These are phyloP conservation scores for Chalcosyrphus nemorum DNA, from an alignment of 2,888 invertebrate genomes.

Conservation along the genomic window DNA sequence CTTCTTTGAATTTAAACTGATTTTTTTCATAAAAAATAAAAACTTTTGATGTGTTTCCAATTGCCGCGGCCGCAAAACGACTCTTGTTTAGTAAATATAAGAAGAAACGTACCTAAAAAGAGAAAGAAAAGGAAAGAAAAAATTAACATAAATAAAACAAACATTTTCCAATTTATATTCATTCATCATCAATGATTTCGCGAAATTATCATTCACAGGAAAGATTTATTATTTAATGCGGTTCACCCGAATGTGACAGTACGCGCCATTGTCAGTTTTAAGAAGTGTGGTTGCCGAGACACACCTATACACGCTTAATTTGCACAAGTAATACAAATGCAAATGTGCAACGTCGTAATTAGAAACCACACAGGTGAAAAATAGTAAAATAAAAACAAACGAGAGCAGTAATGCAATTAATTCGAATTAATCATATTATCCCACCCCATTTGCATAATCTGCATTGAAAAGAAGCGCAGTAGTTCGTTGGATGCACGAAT, in stretches of 20 bases:
- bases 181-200: slow-evolving; percentile 30
- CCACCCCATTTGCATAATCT: slow-evolving; percentile 17
- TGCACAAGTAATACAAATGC: slow-evolving; percentile 47
- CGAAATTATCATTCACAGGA: neutral
- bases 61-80: neutral
- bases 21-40: neutral
- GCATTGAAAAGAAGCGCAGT: neutral
- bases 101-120: slow-evolving; percentile 27
- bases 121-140: neutral
- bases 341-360: slow-evolving; percentile 34
- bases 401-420: slow-evolving; percentile 64
- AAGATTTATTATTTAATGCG: slow-evolving; percentile 39
- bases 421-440: slow-evolving; percentile 50
- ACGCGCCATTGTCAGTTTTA: slow-evolving; percentile 57
- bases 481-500: neutral
- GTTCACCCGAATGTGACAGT: slow-evolving; percentile 60
- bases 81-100: neutral
- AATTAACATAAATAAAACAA: slow-evolving; percentile 35
- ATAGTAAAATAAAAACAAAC: slow-evolving; percentile 23
- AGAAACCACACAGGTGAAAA: slow-evolving; percentile 42
- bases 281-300: slow-evolving; percentile 52
- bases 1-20: slow-evolving; percentile 26
- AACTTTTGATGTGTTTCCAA: slow-evolving; percentile 2
- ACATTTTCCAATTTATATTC: slow-evolving; percentile 20
- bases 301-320: slow-evolving; percentile 8